These are phyloP conservation scores for Ariolimax columbianus DNA, from an alignment of 2,888 invertebrate species.

Conservation along the genomic window DNA sequence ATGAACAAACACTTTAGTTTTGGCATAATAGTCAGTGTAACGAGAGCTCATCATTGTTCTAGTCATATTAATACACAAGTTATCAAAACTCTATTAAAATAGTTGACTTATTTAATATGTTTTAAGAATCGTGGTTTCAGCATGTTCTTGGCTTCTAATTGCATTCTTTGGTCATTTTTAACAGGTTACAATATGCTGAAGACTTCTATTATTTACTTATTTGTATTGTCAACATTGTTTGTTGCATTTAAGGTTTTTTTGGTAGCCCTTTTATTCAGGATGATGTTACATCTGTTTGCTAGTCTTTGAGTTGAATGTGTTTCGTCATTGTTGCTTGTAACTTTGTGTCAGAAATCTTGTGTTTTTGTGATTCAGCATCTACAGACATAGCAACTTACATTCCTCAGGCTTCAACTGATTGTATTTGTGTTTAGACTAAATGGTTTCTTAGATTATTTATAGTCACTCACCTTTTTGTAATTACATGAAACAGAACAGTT, in stretches of 20 bases:
- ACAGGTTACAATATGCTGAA: not conserved
- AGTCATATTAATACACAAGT: constrained; percentile 15
- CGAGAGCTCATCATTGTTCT: not conserved
- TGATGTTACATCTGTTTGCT: not conserved
- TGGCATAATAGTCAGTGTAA: not conserved
- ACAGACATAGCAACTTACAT: not conserved
- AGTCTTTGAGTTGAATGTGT: not conserved
- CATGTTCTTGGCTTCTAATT: not conserved
- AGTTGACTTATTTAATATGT: not conserved
- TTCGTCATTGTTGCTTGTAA: not conserved
- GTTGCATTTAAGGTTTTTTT: not conserved
- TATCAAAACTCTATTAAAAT: not conserved
- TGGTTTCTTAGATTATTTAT: too few relatives aligned
- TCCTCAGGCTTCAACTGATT: not conserved
- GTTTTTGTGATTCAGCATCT: not conserved
- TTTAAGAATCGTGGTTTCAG: not conserved
- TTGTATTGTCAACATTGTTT: not conserved
- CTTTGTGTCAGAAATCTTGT: not conserved
- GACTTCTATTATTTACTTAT: not conserved
- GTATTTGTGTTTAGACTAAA: not conserved
- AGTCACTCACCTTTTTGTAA: too few relatives aligned
- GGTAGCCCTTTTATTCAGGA: not conserved
- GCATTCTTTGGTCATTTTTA: not conserved
- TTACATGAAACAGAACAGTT: too few relatives aligned
- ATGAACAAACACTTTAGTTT: not conserved